Evolutionary conservation across 2,113 vertebrate species (phyloP).

Genomic region (Neogobius melanostomus): DNA sequence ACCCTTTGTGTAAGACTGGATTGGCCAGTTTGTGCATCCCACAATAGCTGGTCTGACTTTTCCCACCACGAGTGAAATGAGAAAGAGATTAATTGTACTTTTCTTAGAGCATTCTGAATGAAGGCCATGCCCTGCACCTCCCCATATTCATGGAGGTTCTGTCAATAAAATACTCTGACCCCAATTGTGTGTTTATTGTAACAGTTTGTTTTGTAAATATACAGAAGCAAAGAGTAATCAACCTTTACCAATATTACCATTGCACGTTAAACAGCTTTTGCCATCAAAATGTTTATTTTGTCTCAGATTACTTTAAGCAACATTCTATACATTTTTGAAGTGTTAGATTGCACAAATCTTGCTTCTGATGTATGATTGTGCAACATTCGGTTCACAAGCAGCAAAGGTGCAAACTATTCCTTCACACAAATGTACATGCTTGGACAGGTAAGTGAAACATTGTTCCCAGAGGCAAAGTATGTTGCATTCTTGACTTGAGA

Average conservation of each 20-base stretch:
- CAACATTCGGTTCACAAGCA: background rate
- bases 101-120: slow-evolving; percentile 24
- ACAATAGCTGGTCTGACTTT: slow-evolving; percentile 72
- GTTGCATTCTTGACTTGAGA: background rate
- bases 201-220: background rate
- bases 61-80: slow-evolving; percentile 86
- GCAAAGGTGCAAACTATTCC: slow-evolving; percentile 10
- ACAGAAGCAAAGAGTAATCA: background rate
- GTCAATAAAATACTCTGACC: background rate
- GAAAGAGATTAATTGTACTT: slow-evolving; percentile 64
- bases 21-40: slow-evolving; percentile 67
- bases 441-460: slow-evolving; percentile 8
- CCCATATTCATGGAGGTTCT: slow-evolving; percentile 10
- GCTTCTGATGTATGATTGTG: background rate
- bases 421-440: slow-evolving; percentile 10
- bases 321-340: no score
- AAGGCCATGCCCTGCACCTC: slow-evolving; percentile 25
- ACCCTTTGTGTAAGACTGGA: slow-evolving; percentile 46
- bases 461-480: background rate
- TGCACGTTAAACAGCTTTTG: background rate
- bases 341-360: no score
- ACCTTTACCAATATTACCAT: background rate
- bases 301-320: no score
- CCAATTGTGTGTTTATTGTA: no score
- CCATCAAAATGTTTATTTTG: background rate